Base-by-base conservation (phyloP, 2,113 vertebrate genomes). In the Mixornis gularis region DNA sequence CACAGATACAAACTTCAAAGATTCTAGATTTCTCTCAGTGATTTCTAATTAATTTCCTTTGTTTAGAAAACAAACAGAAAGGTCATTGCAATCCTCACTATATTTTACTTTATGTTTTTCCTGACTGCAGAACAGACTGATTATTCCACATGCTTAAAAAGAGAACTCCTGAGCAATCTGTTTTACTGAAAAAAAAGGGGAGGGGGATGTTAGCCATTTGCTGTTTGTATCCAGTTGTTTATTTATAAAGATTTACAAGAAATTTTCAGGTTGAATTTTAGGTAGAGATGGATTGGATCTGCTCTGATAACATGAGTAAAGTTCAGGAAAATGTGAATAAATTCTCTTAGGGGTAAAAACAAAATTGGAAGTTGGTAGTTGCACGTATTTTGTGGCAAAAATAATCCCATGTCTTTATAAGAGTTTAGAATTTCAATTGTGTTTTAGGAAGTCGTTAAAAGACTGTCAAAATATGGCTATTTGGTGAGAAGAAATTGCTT, bases 161-260 rank as follows among this genome's bases (percentile, higher is more conserved):
- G 2, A 48, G 41, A 51, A 55, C 55, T 34, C n/a, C 38, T 60
- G 29, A 90, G 43, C 12, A 52, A 6, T 60, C 11, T 40, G 0
- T 73, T 52, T 59, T 76, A 53, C 9, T 53, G 24, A 30, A 44
- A 13, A 38, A 38, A 56, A 49, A 13, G 7, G 2, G 8, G 13
- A 17, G 7, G 0, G 6, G 0, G 0, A 2, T 36, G 26, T 60
- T 44, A 46, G 4, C 9, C 44, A 10, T 30, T 85, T 53, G 12
- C 20, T 79, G 21, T 68, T 77, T 83, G 15, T n/a, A 36, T 72
- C 11, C 12, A 60, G 13, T 24, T 58, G 13, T 34, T 68, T 68
- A 48, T 56, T 64, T 85, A 17, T 16, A 64, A 3, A 40, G 4
- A 56, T 52, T 52, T 4, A n/a, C 68, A 87, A 36, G 1, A 58